Evolutionary conservation across 1,140 invertebrate species (phyloP), one percentile per base, ranked within the genome.

Genomic region (Adoxophyes honmai): DNA sequence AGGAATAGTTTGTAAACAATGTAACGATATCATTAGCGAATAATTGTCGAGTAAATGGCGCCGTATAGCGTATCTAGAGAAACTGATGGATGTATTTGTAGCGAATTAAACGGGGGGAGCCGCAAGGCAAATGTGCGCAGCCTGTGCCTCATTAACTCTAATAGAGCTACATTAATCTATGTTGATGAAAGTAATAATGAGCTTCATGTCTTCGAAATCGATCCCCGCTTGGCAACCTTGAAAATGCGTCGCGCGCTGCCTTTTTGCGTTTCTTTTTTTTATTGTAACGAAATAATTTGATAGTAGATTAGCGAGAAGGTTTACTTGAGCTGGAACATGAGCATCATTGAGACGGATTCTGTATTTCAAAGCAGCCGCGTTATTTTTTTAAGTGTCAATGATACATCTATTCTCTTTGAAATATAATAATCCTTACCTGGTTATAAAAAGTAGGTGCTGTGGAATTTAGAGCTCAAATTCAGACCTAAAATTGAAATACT

Each of bases 121-220:
- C 57, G 53, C 51, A 60, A 63, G 59, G 65, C 68, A 73, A 73
- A 68, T 65, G 66, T 52, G 64, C 66, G 60, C 62, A 63, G 68
- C 14, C 68, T 66, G 68, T 42, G 62, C 62, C 66, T 76, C 68
- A 72, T 76, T 73, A 76, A 62, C 60, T 59, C 63, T 73, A 73
- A 76, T 73, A 73, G 70, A 64, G 48, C 39, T 21, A 64, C 66
- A 75, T 75, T 67, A 71, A 73, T 76, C 68, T 73, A 56, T 60
- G 60, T 60, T 66, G 58, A 73, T 70, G 68, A 65, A 68, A 61
- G 68, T 70, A 68, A 68, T 70, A 66, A 66, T 64, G 59, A 70
- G 67, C 55, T 58, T 48, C 35, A 33, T 55, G 60, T 61, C 56
- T 59, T 52, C 44, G 37, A 42, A 57, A 68, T 68, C 56, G 64